Evolutionary conservation across 1,140 invertebrate species (phyloP).

Genomic region (Dreissena polymorpha): DNA sequence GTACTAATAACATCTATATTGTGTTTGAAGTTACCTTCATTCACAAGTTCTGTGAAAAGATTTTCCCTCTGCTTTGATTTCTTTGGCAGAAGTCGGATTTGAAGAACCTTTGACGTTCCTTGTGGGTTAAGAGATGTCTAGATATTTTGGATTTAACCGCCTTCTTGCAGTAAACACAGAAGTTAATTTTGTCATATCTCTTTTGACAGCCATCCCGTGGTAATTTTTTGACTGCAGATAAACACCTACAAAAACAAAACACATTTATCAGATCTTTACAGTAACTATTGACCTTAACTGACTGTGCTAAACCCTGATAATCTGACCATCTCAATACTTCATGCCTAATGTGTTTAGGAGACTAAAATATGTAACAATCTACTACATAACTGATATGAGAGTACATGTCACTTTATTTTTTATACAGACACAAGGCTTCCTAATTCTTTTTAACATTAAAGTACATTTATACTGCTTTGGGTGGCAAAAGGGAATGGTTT

Average conservation of each 20-base stretch:
- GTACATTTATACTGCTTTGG: no score
- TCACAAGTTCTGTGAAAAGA: constrained; percentile 38
- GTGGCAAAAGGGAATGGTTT: no score
- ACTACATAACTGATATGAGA: no score
- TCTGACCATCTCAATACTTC: no score
- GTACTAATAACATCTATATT: constrained; percentile 53
- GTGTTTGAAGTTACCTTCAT: constrained; percentile 42
- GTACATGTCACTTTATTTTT: no score
- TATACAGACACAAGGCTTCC: no score
- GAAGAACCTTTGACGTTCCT: constrained; percentile 27
- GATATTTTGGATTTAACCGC: constrained; percentile 48
- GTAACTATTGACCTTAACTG: no score
- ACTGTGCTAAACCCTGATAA: no score
- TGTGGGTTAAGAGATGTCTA: constrained; percentile 50
- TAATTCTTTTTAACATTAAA: no score
- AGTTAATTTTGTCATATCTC: constrained; percentile 56
- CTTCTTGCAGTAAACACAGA: constrained; percentile 52
- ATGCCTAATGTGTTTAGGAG: no score
- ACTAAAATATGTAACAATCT: no score
- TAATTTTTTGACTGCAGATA: constrained; percentile 35
- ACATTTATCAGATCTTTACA: no score
- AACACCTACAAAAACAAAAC: constrained; percentile 3
- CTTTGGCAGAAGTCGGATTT: constrained; percentile 46
- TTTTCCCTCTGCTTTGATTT: constrained; percentile 42
- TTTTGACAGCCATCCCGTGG: constrained; percentile 51